Base-by-base conservation (phyloP, 2,797 vertebrate genomes). In the Lepilemur ruficaudatus region DNA sequence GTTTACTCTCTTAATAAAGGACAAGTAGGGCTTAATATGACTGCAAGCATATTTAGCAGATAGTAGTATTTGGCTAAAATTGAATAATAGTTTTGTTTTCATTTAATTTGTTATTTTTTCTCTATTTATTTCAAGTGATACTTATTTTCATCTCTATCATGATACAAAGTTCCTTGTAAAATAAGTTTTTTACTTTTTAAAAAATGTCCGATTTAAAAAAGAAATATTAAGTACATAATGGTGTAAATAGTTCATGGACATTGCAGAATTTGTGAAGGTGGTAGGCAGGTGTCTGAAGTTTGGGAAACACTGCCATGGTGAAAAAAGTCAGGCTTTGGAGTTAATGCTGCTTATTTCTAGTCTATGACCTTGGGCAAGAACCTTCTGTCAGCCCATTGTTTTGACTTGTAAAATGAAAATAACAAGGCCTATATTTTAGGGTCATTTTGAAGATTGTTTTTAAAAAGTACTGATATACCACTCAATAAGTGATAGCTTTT, bases 101-200 rank as follows among this genome's bases (percentile, higher is more conserved):
- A 52, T 93, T 95, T 41, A 85, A n/a, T 43, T 86, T 92, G 20
- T 93, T 92, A 23, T 82, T 84, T 91, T 92, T 79, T 91, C 43
- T n/a, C 67, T 89, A 12, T 94, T 70, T 83, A 30, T 90, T 91
- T 96, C 70, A 75, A 57, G 8, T 91, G 43, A 95, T 90, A 84
- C 32, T 86, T 81, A 38, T 81, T 91, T 96, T 93, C 65, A 63
- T 69, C 78, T 95, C 38, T 82, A 65, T 83, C 67, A 23, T 57
- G 52, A 85, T 76, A 52, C 61, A 73, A 72, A 65, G 32, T 79
- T 93, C 9, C 59, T 79, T 93, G 59, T 85, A 41, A 81, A 81
- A 69, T 70, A 78, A 46, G 52, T 55, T 52, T 83, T n/a, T 43
- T 80, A 69, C 50, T 82, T 61, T 57, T 69, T 5, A 4, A 28